These are phyloP conservation scores for Nebria salina DNA, from an alignment of 2,888 invertebrate genomes.

Conservation along the genomic window DNA sequence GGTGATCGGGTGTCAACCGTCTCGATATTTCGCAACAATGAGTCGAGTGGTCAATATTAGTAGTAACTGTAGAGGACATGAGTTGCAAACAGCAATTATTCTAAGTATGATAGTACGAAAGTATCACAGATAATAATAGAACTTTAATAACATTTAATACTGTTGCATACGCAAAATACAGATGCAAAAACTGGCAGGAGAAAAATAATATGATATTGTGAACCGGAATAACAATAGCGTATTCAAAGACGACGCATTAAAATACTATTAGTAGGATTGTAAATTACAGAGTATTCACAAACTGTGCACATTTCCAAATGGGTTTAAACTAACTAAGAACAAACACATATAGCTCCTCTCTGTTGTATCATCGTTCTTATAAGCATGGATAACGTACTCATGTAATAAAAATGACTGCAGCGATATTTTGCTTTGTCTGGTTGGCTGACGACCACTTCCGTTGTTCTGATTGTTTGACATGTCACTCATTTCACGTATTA, in stretches of 20 bases:
- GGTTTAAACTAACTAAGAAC: not conserved
- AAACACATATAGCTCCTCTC: no score
- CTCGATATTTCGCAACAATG: no score
- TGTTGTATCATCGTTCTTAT: no score
- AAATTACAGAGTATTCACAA: slow-evolving; percentile 34
- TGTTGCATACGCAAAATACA: not conserved
- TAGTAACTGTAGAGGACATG: no score
- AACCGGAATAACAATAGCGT: slow-evolving; percentile 35
- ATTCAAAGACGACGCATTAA: slow-evolving; percentile 45
- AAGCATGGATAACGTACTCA: not conserved
- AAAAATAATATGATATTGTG: not conserved
- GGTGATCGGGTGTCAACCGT: slow-evolving; percentile 2
- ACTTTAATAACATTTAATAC: not conserved
- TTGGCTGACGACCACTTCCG: slow-evolving; percentile 46
- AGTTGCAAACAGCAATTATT: not conserved
- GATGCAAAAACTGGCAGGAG: not conserved
- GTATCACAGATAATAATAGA: not conserved
- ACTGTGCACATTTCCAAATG: slow-evolving; percentile 38
- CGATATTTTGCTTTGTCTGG: slow-evolving; percentile 29
- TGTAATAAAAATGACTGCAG: not conserved
- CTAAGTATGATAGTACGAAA: not conserved
- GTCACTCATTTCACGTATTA: slow-evolving; percentile 54
- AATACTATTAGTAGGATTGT: slow-evolving; percentile 38
- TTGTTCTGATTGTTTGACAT: slow-evolving; percentile 54
- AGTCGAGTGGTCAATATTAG: no score